Evolutionary conservation across 2,888 invertebrate species (phyloP).

Genomic region (Ptilodon capucinus): DNA sequence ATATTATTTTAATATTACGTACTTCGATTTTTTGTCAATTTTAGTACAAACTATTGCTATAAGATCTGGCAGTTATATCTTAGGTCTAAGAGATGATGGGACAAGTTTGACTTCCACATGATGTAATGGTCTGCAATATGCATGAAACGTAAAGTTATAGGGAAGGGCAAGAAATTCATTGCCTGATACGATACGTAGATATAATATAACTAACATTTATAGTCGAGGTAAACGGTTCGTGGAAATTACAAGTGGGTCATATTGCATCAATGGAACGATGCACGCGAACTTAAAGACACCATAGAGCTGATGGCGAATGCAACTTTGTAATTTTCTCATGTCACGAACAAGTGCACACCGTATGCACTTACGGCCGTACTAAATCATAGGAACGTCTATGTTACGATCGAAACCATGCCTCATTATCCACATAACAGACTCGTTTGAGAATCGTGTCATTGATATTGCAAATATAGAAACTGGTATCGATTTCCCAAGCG

Average conservation of each 20-base stretch:
- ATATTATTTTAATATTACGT: no score
- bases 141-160: no score
- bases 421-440: conserved; percentile 22
- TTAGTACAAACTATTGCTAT: no score
- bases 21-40: no score
- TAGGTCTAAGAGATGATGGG: no score
- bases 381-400: conserved; percentile 23
- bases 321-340: conserved; percentile 62
- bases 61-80: no score
- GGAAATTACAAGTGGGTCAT: conserved; percentile 69
- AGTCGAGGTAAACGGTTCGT: conserved; percentile 50
- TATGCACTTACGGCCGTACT: conserved; percentile 34
- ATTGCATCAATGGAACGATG: conserved; percentile 73
- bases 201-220: conserved; percentile 13
- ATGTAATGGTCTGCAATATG: no score
- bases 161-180: no score
- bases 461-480: conserved; percentile 29
- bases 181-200: no score
- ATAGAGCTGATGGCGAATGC: conserved; percentile 61
- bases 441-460: conserved; percentile 26
- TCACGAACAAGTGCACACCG: conserved; percentile 47
- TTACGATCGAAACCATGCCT: conserved; percentile 32
- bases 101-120: no score
- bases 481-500: conserved; percentile 30
- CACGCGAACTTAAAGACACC: conserved; percentile 68